These are phyloP conservation scores for Dolichallabes microphthalmus DNA, from an alignment of 2,113 vertebrate genomes.

Conservation along the genomic window DNA sequence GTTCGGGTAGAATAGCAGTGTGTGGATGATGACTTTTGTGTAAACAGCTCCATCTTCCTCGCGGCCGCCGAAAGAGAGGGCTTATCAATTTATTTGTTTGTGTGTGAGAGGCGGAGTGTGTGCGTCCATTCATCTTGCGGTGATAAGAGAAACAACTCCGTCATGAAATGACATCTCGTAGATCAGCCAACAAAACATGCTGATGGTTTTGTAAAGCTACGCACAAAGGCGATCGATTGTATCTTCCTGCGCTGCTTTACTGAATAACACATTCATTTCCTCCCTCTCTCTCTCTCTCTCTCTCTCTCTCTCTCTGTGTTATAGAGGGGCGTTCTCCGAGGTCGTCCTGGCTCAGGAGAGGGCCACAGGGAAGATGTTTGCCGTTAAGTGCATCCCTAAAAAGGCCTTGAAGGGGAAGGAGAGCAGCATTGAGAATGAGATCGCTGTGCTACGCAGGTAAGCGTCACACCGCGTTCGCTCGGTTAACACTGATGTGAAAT, in stretches of 20 bases:
- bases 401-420: slow-evolving; percentile 97
- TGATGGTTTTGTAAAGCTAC: background rate
- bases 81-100: background rate
- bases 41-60: slow-evolving; percentile 6
- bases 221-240: too few species aligned
- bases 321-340: slow-evolving; percentile 94
- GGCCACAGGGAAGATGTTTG: slow-evolving; percentile 86
- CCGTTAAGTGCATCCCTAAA: slow-evolving; percentile 96
- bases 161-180: background rate
- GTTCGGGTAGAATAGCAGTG: background rate
- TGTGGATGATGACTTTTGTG: slow-evolving; percentile 6
- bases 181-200: background rate
- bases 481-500: background rate
- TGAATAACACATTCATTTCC: background rate
- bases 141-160: background rate
- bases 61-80: background rate
- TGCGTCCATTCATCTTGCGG: background rate
- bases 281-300: background rate
- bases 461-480: slow-evolving; percentile 52
- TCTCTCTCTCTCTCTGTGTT: background rate
- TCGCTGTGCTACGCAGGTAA: slow-evolving; percentile 92
- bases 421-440: slow-evolving; percentile 98
- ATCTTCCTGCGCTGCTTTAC: background rate
- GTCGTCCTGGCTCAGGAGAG: slow-evolving; percentile 92
- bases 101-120: too few species aligned